Conservation (phyloP, 2,797 vertebrate genomes). For the Brachymystax lenok region DNA sequence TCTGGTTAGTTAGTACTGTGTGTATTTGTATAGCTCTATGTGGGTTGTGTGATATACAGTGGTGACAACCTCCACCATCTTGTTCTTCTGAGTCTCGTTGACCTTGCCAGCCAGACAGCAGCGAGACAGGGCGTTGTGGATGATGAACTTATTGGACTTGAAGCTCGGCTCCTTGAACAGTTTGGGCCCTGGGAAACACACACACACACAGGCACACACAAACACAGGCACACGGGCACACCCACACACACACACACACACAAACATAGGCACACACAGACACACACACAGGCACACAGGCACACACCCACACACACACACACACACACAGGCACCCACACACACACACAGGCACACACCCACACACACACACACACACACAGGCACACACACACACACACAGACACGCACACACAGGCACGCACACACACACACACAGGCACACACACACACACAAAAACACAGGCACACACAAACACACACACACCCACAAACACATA, state of each 20-base stretch:
- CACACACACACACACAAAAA: neutral
- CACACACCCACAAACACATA: neutral
- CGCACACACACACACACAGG: conserved; percentile 1
- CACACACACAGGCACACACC: no score
- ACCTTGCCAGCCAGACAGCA: conserved; percentile 92
- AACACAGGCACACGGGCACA: no score
- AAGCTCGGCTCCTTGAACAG: conserved; percentile 93
- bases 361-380: conserved; percentile 16
- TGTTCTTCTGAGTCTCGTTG: conserved; percentile 88
- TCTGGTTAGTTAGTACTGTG: no score
- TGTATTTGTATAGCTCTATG: no score
- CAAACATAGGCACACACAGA: no score
- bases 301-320: no score
- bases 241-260: no score
- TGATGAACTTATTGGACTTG: conserved; percentile 94
- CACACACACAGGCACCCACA: no score
- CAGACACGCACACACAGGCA: neutral
- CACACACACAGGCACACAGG: no score
- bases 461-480: neutral
- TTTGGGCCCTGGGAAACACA: conserved; percentile 81
- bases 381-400: neutral
- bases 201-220: no score
- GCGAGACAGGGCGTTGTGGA: conserved; percentile 88
- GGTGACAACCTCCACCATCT: conserved; percentile 82
- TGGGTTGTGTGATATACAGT: no score